Base-by-base conservation (phyloP, 2,113 vertebrate species). In the Micromys minutus region DNA sequence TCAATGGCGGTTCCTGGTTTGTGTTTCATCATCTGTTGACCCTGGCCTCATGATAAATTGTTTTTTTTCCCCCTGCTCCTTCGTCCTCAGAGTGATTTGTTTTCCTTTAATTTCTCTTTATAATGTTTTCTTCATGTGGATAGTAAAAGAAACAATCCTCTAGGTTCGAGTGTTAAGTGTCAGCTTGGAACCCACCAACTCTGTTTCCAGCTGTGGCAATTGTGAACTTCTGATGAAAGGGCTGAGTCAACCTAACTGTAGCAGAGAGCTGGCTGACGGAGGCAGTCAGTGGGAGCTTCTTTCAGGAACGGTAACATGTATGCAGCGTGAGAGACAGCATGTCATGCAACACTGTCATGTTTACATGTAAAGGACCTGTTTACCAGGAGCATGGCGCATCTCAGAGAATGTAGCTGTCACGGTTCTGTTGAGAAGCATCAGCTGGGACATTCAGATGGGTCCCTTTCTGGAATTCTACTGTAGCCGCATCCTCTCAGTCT, bases 41-140 rank as follows among this genome's bases (percentile, higher is more conserved):
- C 36, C 55, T 72, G 91, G 77, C 26, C 63, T 29, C 29, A 19
- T 87, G 96, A 97, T 90, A 71, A 83, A 94, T 81, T 52, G 39
- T 50, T 84, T 69, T 50, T 84, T 69, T 52, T 72, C 84, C 80
- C 94, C 47, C 39, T 75, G 42, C 31, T 80, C 87, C 39, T 76
- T 85, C 61, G 69, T 84, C 81, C 89, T 59, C 67, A 87, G 57
- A 79, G 86, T 91, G 57, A 83, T 95, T 94, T 87, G 67, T 84
- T 93, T 95, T 93, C 76, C 94, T 94, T 94, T 89, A 91, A 97
- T 95, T 97, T 89, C 95, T 95, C 81, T 92, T 87, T 74, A 83
- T 92, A 93, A 97, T 93, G 91, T 77, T 91, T 79, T 74, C 74
- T 94, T 97, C 92, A 95, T 87, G 77, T 63, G n/a, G 39, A 89